Percentiles rank a stretch among this genome's conserved stretches.
These are phyloP conservation scores for Silurus meridionalis DNA, from an alignment of 2,113 vertebrate species.

Conservation along the genomic window DNA sequence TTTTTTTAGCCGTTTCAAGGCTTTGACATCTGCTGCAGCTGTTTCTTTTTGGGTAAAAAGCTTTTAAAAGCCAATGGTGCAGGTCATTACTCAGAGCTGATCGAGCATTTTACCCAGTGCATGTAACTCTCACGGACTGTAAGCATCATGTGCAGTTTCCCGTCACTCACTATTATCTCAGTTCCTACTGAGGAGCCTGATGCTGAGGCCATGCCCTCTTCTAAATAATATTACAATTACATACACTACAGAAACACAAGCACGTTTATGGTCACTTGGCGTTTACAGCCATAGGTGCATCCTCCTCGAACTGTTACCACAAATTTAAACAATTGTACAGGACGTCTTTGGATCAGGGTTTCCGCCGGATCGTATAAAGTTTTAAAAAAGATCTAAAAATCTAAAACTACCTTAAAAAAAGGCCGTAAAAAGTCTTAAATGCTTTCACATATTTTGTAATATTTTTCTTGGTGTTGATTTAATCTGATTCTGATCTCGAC, in stretches of 20 bases:
- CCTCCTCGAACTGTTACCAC: too few species aligned
- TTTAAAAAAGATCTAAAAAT: too few species aligned
- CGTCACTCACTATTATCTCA: conserved; percentile 12
- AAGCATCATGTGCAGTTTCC: not conserved
- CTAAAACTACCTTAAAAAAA: too few species aligned
- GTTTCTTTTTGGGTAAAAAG: conserved; percentile 24
- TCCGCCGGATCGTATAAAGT: too few species aligned
- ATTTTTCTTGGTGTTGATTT: too few species aligned
- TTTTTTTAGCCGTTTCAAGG: conserved; percentile 2
- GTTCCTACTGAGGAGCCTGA: not conserved
- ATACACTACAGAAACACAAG: not conserved
- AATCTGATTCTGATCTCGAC: not conserved
- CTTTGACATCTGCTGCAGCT: conserved; percentile 2
- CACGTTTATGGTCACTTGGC: too few species aligned
- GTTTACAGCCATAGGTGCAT: too few species aligned
- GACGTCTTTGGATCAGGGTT: too few species aligned
- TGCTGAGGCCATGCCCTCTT: not conserved
- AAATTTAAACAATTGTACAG: too few species aligned
- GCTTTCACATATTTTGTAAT: too few species aligned
- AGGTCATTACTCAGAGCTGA: conserved; percentile 31
- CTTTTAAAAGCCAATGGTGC: conserved; percentile 39
- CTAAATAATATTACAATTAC: not conserved
- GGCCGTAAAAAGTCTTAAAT: too few species aligned
- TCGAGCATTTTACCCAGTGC: conserved; percentile 1
- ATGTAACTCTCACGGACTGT: conserved; percentile 23